Conservation (phyloP, 2,113 vertebrate species). For the Oryzias melastigma region DNA sequence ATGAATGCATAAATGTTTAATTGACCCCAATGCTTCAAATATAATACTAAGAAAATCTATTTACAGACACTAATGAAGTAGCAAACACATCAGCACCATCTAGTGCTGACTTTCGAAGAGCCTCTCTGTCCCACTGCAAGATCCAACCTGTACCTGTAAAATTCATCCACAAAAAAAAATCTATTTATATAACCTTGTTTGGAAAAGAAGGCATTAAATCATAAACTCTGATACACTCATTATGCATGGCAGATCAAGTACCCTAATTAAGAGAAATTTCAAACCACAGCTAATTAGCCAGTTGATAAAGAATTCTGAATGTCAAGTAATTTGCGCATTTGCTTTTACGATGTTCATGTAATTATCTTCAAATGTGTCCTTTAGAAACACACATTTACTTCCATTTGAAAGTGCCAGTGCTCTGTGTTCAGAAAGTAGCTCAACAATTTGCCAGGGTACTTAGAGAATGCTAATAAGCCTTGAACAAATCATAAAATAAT, state of each 20-base stretch:
- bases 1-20: constrained; percentile 1
- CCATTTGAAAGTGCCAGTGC: constrained; percentile 29
- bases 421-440: constrained; percentile 39
- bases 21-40: constrained; percentile 15
- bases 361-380: constrained; percentile 48
- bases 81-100: constrained; percentile 66
- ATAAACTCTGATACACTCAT: constrained; percentile 6
- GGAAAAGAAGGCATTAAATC: constrained; percentile 9
- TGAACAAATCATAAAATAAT: constrained; percentile 17
- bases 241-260: constrained; percentile 26
- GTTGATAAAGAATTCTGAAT: constrained; percentile 47
- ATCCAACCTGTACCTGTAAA: not conserved
- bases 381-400: constrained; percentile 25
- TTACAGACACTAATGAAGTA: constrained; percentile 9
- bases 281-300: constrained; percentile 34
- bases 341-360: constrained; percentile 31
- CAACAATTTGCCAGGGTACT: constrained; percentile 30
- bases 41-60: constrained; percentile 7
- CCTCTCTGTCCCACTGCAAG: constrained; percentile 17
- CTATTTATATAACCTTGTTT: constrained; percentile 11
- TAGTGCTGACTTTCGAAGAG: constrained; percentile 48
- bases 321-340: constrained; percentile 55
- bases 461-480: constrained; percentile 37
- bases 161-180: not conserved
- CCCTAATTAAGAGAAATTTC: constrained; percentile 29